Base-by-base conservation (phyloP, 2,797 vertebrate genomes). In the Uromys caudimaculatus region DNA sequence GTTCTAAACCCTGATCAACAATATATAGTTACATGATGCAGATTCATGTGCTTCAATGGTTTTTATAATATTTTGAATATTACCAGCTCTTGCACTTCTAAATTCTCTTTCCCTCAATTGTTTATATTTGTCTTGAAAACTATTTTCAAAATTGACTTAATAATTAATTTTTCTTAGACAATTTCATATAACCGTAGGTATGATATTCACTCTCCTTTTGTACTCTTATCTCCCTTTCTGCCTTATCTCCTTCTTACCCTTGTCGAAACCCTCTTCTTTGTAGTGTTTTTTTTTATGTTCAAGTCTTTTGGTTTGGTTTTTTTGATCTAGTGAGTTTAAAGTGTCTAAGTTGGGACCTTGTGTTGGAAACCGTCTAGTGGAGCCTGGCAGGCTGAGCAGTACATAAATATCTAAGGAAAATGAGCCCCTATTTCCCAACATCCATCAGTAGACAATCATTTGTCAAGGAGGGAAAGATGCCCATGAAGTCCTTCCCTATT, bases 61-160 rank as follows among this genome's bases (percentile, higher is more conserved):
- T 69, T 87, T 21, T 38, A 47, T 44, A 77, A 56, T 3, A 84
- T 84, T 81, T 95, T 96, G 9, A 77, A 44, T 56, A 82, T 35
- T 64, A 11, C 1, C 38, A 67, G 23, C 13, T 75, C 13, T 75
- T 90, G 2, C 19, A 9, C 77, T 90, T 79, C 5, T 67, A 29
- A 12, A 29, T 78, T 52, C 79, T 23, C 10, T 44, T 77, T n/a
- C 85, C 35, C 76, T 47, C 41, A 10, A 4, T 67, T 38, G 16
- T 3, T 89, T 44, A 50, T n/a, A 50, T 11, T 62, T n/a, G 35
- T 89, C 3, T 64, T 64, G 14, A 89, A 58, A 47, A 47, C 32
- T 4, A 16, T 27, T 77, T 77, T 89, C 24, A 50, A 71, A 38
- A 29, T 71, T 27, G 9, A 32, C 35, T 32, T 62, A 27, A 47